A percentile compares a stretch with the other conserved stretches of the same genome.
Conservation (phyloP, 2,888 invertebrate genomes). For the Cryptus viduatorius region DNA sequence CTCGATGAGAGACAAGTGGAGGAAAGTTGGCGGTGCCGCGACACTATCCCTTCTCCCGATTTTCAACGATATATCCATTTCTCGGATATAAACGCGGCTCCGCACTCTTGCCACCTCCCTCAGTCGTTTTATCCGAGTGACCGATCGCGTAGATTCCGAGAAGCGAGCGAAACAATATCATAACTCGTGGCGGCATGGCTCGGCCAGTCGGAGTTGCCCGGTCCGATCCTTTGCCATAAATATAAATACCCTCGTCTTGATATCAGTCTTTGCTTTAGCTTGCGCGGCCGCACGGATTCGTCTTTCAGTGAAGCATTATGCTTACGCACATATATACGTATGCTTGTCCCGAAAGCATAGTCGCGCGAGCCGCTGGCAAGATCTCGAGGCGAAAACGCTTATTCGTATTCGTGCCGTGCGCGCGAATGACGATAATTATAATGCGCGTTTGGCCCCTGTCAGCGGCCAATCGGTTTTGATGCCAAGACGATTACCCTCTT, state of each 20-base stretch:
- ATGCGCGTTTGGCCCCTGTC: slow-evolving; percentile 77
- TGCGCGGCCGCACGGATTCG: slow-evolving; percentile 39
- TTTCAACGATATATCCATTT: slow-evolving; percentile 65
- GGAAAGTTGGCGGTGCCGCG: slow-evolving; percentile 60
- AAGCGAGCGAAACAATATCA: slow-evolving; percentile 84
- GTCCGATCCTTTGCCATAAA: slow-evolving; percentile 81
- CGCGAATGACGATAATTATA: slow-evolving; percentile 80
- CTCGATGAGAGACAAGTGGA: slow-evolving; percentile 64
- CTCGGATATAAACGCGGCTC: slow-evolving; percentile 56
- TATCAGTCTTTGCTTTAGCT: slow-evolving; percentile 62
- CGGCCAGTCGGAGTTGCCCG: slow-evolving; percentile 34
- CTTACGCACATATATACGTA: no score
- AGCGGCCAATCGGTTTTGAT: slow-evolving; percentile 81
- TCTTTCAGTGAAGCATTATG: slow-evolving; percentile 34
- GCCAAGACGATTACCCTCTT: slow-evolving; percentile 67
- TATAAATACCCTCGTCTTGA: slow-evolving; percentile 77
- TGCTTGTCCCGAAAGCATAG: background rate
- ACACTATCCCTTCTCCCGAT: slow-evolving; percentile 55
- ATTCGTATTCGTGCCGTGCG: slow-evolving; percentile 71
- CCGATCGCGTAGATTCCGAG: slow-evolving; percentile 85
- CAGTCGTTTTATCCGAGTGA: slow-evolving; percentile 82
- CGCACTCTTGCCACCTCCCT: slow-evolving; percentile 60
- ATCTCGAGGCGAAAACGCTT: slow-evolving; percentile 33
- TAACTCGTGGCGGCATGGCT: slow-evolving; percentile 80
- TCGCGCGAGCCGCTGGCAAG: slow-evolving; percentile 20